phyloP scores from a whole-genome alignment of 2,888 invertebrate genomes.

The Apotomis betuletana region DNA sequence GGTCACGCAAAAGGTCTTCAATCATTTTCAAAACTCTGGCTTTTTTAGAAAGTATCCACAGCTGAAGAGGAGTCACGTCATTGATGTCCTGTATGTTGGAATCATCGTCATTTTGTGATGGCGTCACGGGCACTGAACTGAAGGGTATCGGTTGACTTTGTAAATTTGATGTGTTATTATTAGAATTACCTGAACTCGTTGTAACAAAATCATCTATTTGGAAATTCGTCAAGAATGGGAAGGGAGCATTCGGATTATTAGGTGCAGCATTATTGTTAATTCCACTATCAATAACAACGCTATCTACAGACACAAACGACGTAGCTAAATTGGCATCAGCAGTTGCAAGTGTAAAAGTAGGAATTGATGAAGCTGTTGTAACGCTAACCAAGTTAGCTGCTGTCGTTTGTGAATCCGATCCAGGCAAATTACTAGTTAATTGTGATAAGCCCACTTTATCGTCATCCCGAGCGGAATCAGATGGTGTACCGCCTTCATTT shows the following conservation, averaged over 20 bases:
- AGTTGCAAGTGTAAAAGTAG: conserved; percentile 44
- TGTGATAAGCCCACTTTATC: conserved; percentile 60
- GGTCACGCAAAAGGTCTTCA: conserved; percentile 75
- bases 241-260: conserved; percentile 59
- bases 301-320: conserved; percentile 56
- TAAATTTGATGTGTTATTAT: conserved; percentile 44
- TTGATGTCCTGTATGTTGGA: conserved; percentile 59
- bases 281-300: conserved; percentile 49
- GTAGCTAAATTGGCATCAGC: conserved; percentile 48
- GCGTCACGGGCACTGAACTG: conserved; percentile 43
- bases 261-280: conserved; percentile 48
- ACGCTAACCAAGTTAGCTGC: conserved; percentile 44
- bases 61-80: conserved; percentile 68
- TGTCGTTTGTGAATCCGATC: conserved; percentile 59
- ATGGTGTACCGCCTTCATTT: conserved; percentile 51
- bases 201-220: conserved; percentile 59
- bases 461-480: conserved; percentile 57
- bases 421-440: conserved; percentile 51
- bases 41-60: conserved; percentile 78
- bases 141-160: conserved; percentile 49
- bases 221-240: conserved; percentile 71
- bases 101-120: conserved; percentile 45
- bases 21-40: conserved; percentile 79
- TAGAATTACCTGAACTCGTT: conserved; percentile 47
- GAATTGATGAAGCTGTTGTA: conserved; percentile 41